Evolutionary conservation across 2,797 vertebrate species (phyloP), one percentile per base, ranked within the genome.

Genomic region (Enteromius radiatus): DNA sequence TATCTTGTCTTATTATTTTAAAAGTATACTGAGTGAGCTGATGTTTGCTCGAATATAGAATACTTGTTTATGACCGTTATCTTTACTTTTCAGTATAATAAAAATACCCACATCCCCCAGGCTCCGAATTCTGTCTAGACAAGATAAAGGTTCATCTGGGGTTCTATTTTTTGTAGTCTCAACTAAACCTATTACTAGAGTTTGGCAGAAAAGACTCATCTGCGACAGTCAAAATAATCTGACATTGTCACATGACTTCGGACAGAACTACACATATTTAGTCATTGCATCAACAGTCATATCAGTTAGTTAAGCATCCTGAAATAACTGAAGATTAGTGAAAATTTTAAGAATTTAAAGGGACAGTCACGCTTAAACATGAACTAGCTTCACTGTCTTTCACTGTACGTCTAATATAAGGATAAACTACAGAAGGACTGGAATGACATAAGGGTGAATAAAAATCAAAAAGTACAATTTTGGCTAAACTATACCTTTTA

Each of bases 61-160:
- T 47, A 77, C 61, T 83, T 77, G 47, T 45, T 76, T 59, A 61
- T 78, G 68, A 76, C 49, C 33, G 41, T 15, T 10, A 68, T 75
- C 80, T 76, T 75, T 75, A 83, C 14, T 5, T 41, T 81, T 54
- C 74, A 76, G 67, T 68, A 61, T 78, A 76, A 61, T 67, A 67
- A 85, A 71, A 85, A 76, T 38, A 80, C 31, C 85, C 64, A 68
- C 21, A 84, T 73, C 81, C 33, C 33, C 19, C 63, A 33, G 76
- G 69, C 31, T 76, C 54, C 4, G 6, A 59, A 76, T 59, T 38
- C 71, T 61, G 78, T 84, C 71, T 74, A 75, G 84, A 78, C 84
- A 82, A 61, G 63, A 76, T 73, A 85, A 65, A 26, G 17, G 80
- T 82, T 78, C 59, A 73, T 67, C 45, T n/a, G 14, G 67, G 33